Evolutionary conservation across 2,888 invertebrate species (phyloP), one percentile per base, ranked within the genome.

Genomic region (Dendrolimus houi): DNA sequence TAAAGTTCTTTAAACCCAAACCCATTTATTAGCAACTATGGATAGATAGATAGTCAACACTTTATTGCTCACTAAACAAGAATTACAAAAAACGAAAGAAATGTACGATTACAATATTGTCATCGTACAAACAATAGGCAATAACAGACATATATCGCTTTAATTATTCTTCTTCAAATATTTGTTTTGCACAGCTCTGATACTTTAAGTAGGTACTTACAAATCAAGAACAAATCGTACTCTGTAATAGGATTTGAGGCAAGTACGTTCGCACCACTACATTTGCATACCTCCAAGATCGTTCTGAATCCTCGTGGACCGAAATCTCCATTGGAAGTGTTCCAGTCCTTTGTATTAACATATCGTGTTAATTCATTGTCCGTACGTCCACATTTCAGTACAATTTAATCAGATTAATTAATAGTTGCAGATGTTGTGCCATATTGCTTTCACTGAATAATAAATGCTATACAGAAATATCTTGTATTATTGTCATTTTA

Each of bases 201-300:
- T 29, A 29, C 6, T 6, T 29, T 29, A 29, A 29, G 29, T 29
- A 29, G 29, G 29, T 29, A 29, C 29, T 14, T 14, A 52, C 8
- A 6, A 29, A 42, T 17, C 7, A 9, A 52, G 8, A 40, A 54
- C 54, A 57, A 57, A 64, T 69, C 72, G 69, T 63, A 29, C 6
- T 8, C 7, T 66, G 8, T 76, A 75, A 75, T 73, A 7, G 52
- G 42, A 54, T 54, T 56, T 13, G 9, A 55, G 57, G 54, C 61
- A 72, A 70, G 72, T 70, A 75, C 72, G 73, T 75, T 71, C 72
- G 69, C 71, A 65, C 68, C 66, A 67, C 66, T 68, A 70, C 70
- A 80, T 80, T 80, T 79, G 75, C 78, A 80, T 77, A 72, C 69
- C 70, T 61, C 71, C 70, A 74, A 75, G 75, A 79, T 74, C 70